Conservation (phyloP, 2,113 vertebrate genomes). For the Canis aureus region DNA sequence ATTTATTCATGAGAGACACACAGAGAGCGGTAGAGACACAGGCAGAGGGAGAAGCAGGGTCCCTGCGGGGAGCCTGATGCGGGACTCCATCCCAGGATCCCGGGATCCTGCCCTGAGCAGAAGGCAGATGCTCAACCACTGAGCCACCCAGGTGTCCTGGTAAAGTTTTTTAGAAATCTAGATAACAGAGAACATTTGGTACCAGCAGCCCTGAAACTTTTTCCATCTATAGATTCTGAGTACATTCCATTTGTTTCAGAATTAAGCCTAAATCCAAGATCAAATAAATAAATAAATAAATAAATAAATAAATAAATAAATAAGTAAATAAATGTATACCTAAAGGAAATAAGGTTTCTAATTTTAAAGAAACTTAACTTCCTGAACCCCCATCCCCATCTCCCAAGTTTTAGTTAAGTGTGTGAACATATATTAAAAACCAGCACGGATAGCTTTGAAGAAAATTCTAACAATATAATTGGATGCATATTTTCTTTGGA, state of each 20-base stretch:
- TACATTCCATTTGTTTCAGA: slow-evolving; percentile 3
- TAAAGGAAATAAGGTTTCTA: neutral
- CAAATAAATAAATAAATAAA: neutral
- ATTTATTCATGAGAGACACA: no score
- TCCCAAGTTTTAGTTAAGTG: neutral
- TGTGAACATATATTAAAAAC: slow-evolving; percentile 13
- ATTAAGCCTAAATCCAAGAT: neutral
- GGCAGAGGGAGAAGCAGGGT: no score
- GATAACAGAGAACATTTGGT: neutral
- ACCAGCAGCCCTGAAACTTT: neutral
- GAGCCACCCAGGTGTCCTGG: no score
- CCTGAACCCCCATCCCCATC: rapidly evolving
- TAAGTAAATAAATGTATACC: neutral
- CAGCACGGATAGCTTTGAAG: neutral
- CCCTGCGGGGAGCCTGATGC: no score
- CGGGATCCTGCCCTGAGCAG: no score
- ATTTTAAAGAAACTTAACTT: neutral
- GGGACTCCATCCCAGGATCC: no score
- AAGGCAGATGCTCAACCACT: no score
- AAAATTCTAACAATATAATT: neutral
- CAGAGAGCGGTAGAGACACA: no score
- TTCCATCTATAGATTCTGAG: neutral
- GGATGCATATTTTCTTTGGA: neutral
- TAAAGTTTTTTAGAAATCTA: neutral
- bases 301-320: neutral